Base-by-base conservation (phyloP, 1,140 invertebrate genomes). In the Drosophila rufa region DNA sequence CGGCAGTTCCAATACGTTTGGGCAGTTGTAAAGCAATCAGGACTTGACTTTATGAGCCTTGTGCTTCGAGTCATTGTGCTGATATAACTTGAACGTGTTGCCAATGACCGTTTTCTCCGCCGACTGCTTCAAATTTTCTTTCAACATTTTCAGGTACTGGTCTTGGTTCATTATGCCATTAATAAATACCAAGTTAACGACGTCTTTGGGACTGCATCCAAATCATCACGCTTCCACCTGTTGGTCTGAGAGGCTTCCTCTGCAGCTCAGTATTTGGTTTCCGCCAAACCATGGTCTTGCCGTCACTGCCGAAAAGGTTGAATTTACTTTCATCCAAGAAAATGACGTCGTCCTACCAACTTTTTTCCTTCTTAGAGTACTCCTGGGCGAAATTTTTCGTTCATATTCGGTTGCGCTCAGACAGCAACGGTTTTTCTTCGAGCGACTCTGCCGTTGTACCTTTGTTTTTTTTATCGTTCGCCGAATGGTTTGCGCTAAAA, bases 241-340 rank as follows among this genome's bases (percentile, higher is more conserved):
- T 62, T 62, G 53, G 53, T 12, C n/a, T 46, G 4, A 57, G 14
- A 12, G 59, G 46, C 11, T 68, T 45, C 15, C 33, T 68, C 4
- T 68, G 4, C 40, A 68, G 56, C 40, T 68, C 56, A 15, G 48
- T 68, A 45, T 59, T 59, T 12, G 65, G 50, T 25, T 65, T 64
- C 25, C 48, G 36, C 38, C 61, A 64, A 53, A 64, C 61, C 40
- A 64, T 65, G 5, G 27, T 45, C 42, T 65, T 65, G 25, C 50
- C 40, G 25, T 65, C 62, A 22, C 42, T 65, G 6, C 62, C 50
- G 11, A 65, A 65, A 17, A 46, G 15, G 22, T 65, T 56, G 4
- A 47, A 38, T 27, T 65, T 65, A 7, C 62, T 65, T 42, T 56
- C 42, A 25, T 55, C 36, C 7, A 62, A n/a, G 36, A 62, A 42